Evolutionary conservation across 1,140 invertebrate genomes (phyloP), one percentile per base, ranked within the genome.

Genomic region (Caenorhabditis latens): DNA sequence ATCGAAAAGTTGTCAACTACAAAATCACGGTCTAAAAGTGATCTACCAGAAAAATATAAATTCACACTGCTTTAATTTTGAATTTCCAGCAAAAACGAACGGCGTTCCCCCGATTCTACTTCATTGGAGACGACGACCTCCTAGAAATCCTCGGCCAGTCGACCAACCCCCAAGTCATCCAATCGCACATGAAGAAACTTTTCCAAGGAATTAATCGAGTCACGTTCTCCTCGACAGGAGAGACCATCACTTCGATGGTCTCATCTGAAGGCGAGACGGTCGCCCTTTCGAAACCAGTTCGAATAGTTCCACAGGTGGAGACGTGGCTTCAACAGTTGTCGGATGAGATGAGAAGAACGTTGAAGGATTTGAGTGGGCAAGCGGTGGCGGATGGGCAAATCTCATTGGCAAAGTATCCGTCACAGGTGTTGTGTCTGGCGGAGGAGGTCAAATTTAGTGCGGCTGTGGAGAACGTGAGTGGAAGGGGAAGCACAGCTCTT

Each of bases 161-260:
- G 4, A 92, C 91, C 4, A 99, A 99, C 93, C 95, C 99, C 61
- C 95, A 96, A 0, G 95, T 98, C 82, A 94, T 99, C 11, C 98
- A 99, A 92, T 99, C 99, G 92, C 98, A 99, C 93, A 99, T 99
- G 94, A 99, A 99, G 93, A 99, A 99, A 94, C 99, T 99, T 97
- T 99, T 99, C 94, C 98, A 98, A 84, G 98, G 98, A 4, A 96
- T 98, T 84, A 94, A 96, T 90, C 94, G 93, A 84, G 95, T 97
- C 8, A 92, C 94, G 61, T 96, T 96, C 92, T 94, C 95, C 88
- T 93, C 95, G 43, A 93, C 94, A 55, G 93, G 93, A 63, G 91
- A 95, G 55, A 94, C 95, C 71, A 96, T 97, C 86, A 92, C 95
- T 3, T 94, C 95, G 4, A 95, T 97, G 93, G 94, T 95, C 91